These are phyloP conservation scores for Odocoileus virginianus DNA, from an alignment of 2,113 vertebrate species.

Conservation along the genomic window DNA sequence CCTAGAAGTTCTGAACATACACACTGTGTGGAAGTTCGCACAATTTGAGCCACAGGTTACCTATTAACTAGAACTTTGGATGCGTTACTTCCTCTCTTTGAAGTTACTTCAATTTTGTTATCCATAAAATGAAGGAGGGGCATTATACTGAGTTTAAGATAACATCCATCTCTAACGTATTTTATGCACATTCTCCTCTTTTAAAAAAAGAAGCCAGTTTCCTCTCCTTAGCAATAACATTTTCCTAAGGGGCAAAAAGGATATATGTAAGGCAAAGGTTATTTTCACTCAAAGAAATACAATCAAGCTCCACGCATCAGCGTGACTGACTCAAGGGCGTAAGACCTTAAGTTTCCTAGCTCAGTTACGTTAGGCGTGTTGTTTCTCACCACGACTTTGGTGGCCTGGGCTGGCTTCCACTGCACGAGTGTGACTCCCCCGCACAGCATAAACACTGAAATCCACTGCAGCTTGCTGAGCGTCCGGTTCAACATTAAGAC, in stretches of 20 bases:
- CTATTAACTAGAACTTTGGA: background rate
- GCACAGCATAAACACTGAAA: conserved; percentile 94
- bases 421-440: conserved; percentile 93
- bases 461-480: conserved; percentile 94
- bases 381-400: conserved; percentile 90
- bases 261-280: background rate
- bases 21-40: background rate
- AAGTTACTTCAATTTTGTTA: background rate
- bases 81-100: background rate
- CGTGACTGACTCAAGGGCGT: background rate
- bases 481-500: conserved; percentile 94
- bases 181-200: background rate
- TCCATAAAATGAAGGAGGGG: background rate
- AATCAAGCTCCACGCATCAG: background rate
- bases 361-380: background rate
- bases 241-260: background rate
- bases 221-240: background rate
- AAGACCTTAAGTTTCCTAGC: background rate
- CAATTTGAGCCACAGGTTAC: background rate
- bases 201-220: background rate
- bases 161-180: background rate
- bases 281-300: conserved; percentile 24
- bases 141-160: background rate
- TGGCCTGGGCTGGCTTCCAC: conserved; percentile 90
- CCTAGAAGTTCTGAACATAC: background rate